phyloP scores from a whole-genome alignment of 53 echinoderm and acorn worm species.

The Arbacia lixula region DNA sequence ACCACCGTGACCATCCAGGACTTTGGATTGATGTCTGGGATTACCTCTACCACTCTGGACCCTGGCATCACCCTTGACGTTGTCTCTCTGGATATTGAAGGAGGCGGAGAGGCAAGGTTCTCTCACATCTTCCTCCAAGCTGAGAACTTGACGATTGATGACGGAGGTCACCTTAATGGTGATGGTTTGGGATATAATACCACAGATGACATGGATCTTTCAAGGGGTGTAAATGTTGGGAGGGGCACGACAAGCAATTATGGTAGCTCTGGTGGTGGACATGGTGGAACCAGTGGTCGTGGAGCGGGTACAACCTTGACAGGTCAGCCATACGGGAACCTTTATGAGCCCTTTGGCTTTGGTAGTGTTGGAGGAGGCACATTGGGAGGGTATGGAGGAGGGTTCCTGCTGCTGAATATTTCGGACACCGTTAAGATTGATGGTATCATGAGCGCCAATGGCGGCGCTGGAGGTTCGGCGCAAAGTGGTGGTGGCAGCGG shows the following conservation, averaged over 20 bases:
- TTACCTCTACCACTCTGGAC: slow-evolving; percentile 68
- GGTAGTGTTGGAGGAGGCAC: slow-evolving; percentile 87
- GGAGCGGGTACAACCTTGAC: slow-evolving; percentile 69
- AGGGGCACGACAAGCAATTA: slow-evolving; percentile 50
- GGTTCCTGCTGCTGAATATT: slow-evolving; percentile 79
- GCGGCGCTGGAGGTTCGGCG: slow-evolving; percentile 46
- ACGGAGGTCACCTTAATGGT: slow-evolving; percentile 75
- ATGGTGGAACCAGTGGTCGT: slow-evolving; percentile 87
- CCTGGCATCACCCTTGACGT: slow-evolving; percentile 72
- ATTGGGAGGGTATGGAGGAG: slow-evolving; percentile 79
- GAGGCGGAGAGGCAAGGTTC: slow-evolving; percentile 76
- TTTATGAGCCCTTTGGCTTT: slow-evolving; percentile 90
- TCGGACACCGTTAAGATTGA: slow-evolving; percentile 75
- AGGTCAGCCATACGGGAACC: slow-evolving; percentile 92
- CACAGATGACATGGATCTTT: slow-evolving; percentile 52
- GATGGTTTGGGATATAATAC: slow-evolving; percentile 75
- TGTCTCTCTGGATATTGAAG: slow-evolving; percentile 73
- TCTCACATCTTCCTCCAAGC: slow-evolving; percentile 67
- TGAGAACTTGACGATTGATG: slow-evolving; percentile 85
- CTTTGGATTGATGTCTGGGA: slow-evolving; percentile 62
- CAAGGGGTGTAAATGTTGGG: slow-evolving; percentile 70
- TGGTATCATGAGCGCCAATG: slow-evolving; percentile 80
- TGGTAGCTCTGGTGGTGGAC: slow-evolving; percentile 88
- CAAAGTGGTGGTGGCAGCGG: slow-evolving; percentile 86
- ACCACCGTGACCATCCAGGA: slow-evolving; percentile 76